Evolutionary conservation across 2,888 invertebrate species (phyloP).

Genomic region (Drosophila hamatofila): DNA sequence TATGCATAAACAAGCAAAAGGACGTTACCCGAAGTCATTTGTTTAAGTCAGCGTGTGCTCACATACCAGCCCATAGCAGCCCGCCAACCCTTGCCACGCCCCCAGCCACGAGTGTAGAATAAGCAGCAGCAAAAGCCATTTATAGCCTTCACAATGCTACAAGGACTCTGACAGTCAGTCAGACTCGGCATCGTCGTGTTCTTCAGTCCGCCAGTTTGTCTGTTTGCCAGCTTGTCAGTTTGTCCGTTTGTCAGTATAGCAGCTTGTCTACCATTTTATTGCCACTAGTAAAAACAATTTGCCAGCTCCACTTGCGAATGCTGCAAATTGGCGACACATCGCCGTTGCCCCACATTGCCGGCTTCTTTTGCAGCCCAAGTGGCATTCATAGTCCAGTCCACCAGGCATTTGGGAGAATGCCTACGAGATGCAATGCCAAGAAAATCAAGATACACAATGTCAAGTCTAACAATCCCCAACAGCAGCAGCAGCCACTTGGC

Average conservation of each 20-base stretch:
- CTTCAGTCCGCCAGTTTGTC: conserved; percentile 19
- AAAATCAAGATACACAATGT: conserved; percentile 54
- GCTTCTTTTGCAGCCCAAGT: conserved; percentile 16
- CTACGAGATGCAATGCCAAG: conserved; percentile 51
- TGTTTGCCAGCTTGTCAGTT: conserved; percentile 25
- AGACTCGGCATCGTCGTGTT: conserved; percentile 5
- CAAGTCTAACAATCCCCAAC: conserved; percentile 50
- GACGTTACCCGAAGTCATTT: conserved; percentile 80
- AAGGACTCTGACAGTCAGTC: conserved; percentile 44
- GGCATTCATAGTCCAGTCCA: conserved; percentile 23
- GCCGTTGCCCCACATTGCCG: background rate
- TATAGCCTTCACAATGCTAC: conserved; percentile 67
- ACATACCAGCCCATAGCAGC: conserved; percentile 29
- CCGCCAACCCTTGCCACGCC: conserved; percentile 46
- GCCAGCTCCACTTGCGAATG: conserved; percentile 54
- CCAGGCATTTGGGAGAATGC: conserved; percentile 33
- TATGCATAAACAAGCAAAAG: conserved; percentile 81
- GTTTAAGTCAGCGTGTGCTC: conserved; percentile 73
- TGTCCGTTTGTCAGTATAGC: conserved; percentile 34
- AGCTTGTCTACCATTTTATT: conserved; percentile 68
- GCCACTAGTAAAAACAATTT: conserved; percentile 78
- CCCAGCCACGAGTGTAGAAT: conserved; percentile 17
- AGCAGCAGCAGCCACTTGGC: conserved; percentile 20
- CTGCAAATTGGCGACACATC: conserved; percentile 51
- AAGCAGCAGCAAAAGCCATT: conserved; percentile 63